A percentile compares a stretch with the other conserved stretches of the same genome.
These are phyloP conservation scores for Misgurnus mizolepis DNA, from an alignment of 2,113 vertebrate genomes.

Conservation along the genomic window DNA sequence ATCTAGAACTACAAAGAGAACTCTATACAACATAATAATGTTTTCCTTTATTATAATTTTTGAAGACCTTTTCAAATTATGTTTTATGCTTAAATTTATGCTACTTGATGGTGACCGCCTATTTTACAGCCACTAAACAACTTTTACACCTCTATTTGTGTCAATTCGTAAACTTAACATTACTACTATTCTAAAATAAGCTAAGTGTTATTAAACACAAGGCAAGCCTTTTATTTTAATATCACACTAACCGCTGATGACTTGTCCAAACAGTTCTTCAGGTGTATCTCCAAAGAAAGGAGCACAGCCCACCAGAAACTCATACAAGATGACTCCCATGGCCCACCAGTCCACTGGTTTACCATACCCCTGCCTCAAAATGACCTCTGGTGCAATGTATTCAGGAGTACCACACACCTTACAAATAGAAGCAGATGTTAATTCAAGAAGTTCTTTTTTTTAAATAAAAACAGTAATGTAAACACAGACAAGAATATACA, in stretches of 20 bases:
- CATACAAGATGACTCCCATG: constrained; percentile 95
- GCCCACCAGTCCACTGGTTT: constrained; percentile 99
- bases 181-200: not conserved
- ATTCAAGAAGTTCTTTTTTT: not conserved
- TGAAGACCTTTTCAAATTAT: no score
- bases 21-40: not conserved
- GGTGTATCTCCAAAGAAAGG: constrained; percentile 97
- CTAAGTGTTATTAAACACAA: not conserved
- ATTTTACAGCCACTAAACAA: no score
- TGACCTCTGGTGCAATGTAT: constrained; percentile 97
- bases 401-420: constrained; percentile 97
- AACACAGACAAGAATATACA: not conserved
- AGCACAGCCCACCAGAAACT: constrained; percentile 93
- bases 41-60: no score
- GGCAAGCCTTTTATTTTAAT: not conserved
- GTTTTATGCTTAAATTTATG: no score
- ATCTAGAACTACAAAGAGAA: not conserved
- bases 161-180: no score
- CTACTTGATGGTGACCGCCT: no score
- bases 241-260: constrained; percentile 89
- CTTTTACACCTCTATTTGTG: no score
- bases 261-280: constrained; percentile 96
- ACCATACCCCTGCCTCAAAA: constrained; percentile 94
- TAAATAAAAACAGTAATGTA: not conserved
- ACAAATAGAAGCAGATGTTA: not conserved